Evolutionary conservation across 2,113 vertebrate genomes (phyloP), one percentile per base, ranked within the genome.

Genomic region (Macrotus californicus): DNA sequence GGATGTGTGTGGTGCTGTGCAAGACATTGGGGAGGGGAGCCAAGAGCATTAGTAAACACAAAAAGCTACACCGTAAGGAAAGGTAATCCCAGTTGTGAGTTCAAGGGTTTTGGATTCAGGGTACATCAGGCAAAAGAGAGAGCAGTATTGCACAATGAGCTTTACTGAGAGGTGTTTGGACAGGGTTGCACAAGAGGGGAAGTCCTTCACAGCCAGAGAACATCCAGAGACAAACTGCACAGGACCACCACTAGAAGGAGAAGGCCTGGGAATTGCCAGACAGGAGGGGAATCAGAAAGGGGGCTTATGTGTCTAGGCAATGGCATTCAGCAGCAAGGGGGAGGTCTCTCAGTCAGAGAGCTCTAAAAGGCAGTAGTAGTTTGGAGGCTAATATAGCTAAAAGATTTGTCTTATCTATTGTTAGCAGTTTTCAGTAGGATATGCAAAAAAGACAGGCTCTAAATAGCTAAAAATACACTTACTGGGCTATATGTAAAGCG

Each of bases 21-120:
- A 5, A 12, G 13, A 22, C 22, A 48, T 0, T 46, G 31, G 9
- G 34, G 36, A 1, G 4, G 29, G 54, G 31, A 50, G 64, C 12
- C 34, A 94, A 92, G 46, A 89, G 61, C 26, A n/a, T 34, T 54
- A 77, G 89, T 10, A 26, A 82, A 80, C 93, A 89, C 18, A 85
- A 80, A 64, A 72, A 26, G 11, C 41, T 52, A 66, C 31, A 72
- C 6, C 79, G 34, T 52, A 56, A 81, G 29, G 46, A 59, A 89
- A 89, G 34, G 6, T 79, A 84, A 72, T 36, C 8, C 48, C 56
- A 52, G 12, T 22, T 82, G 21, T 70, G 69, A 91, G 10, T 36
- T 91, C 54, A 59, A 66, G 41, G 41, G 82, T 52, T 91, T 87
- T 59, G 3, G 16, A 89, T 34, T 80, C 85, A 2, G 13, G 29